These are phyloP conservation scores for Todiramphus chloris DNA, from an alignment of 2,113 vertebrate species.

Conservation along the genomic window DNA sequence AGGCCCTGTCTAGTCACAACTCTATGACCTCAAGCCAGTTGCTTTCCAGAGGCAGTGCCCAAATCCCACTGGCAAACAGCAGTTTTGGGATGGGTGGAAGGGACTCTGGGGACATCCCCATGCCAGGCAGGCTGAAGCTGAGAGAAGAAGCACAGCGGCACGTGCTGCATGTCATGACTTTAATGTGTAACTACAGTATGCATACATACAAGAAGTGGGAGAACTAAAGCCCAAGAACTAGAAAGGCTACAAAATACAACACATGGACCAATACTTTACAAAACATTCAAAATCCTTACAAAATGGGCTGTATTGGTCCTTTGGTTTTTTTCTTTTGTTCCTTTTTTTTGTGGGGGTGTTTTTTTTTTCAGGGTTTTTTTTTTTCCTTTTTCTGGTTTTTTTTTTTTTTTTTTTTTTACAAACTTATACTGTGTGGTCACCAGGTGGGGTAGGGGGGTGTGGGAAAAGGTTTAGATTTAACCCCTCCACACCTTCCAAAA, in stretches of 20 bases:
- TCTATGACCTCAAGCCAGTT: neutral
- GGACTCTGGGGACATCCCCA: neutral
- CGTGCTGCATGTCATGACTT: constrained; percentile 82
- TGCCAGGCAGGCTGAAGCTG: neutral
- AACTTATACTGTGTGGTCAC: constrained; percentile 76
- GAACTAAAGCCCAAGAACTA: constrained; percentile 91
- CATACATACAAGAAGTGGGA: constrained; percentile 93
- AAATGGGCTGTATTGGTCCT: constrained; percentile 96
- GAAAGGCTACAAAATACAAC: constrained; percentile 97
- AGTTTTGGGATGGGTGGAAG: neutral
- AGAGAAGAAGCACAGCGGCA: constrained; percentile 59
- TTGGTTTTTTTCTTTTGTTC: constrained; percentile 24
- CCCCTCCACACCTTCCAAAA: constrained; percentile 73
- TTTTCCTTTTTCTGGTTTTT: neutral
- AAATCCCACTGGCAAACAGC: neutral
- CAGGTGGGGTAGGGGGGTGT: neutral
- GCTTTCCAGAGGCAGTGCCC: neutral
- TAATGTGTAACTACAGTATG: constrained; percentile 94
- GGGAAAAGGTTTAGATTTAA: constrained; percentile 59
- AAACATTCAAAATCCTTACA: constrained; percentile 98
- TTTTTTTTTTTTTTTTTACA: constrained; percentile 62
- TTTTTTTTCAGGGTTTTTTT: neutral
- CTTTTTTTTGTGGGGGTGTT: neutral
- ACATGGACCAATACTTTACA: constrained; percentile 96
- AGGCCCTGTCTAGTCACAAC: neutral